These are phyloP conservation scores for Sarcoramphus papa DNA, from an alignment of 2,797 vertebrate species.

Conservation along the genomic window DNA sequence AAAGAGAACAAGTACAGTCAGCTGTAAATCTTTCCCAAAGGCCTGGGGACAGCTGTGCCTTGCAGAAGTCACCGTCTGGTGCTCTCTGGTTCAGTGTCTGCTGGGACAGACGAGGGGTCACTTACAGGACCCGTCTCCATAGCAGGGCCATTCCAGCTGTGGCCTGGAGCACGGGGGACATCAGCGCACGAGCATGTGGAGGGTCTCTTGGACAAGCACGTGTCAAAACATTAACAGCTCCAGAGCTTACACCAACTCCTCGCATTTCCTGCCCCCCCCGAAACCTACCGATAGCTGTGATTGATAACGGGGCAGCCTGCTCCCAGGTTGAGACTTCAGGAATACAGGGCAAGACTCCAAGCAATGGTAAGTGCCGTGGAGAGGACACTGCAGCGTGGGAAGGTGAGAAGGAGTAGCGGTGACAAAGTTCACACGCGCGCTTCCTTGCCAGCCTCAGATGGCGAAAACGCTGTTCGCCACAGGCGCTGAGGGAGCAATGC, in stretches of 20 bases:
- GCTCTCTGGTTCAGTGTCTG: neutral
- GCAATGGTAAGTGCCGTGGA: too few species aligned
- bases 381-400: neutral
- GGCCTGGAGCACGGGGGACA: too few species aligned
- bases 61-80: neutral
- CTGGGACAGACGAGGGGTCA: too few species aligned
- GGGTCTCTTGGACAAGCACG: neutral
- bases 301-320: too few species aligned
- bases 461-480: neutral
- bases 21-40: neutral
- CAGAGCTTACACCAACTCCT: neutral
- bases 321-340: neutral
- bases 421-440: neutral
- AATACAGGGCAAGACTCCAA: neutral
- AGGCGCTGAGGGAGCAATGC: neutral
- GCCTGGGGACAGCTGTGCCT: neutral
- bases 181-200: neutral
- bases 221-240: neutral
- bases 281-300: too few species aligned
- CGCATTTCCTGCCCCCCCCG: neutral
- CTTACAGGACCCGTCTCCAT: neutral
- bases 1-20: neutral
- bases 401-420: neutral
- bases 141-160: neutral
- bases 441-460: neutral